A percentile compares a stretch with the other conserved stretches of the same genome.
phyloP scores from a whole-genome alignment of 2,113 vertebrate genomes.

The Corythoichthys intestinalis region DNA sequence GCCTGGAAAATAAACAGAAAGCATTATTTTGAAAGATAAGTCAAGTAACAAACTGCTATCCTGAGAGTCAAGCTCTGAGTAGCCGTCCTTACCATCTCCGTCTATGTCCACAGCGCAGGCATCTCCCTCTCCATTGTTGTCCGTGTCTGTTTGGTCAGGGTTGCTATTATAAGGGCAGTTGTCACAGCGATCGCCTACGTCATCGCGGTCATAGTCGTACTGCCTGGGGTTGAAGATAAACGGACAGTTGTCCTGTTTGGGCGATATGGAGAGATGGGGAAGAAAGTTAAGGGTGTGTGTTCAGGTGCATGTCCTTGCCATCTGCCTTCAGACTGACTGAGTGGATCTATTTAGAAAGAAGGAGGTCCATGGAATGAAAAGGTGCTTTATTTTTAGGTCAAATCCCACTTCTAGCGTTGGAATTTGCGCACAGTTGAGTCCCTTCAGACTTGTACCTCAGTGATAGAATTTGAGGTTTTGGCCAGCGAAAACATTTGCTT shows the following conservation, averaged over 20 bases:
- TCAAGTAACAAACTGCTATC: not conserved
- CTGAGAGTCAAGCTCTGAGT: not conserved
- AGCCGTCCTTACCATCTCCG: constrained; percentile 82
- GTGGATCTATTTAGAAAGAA: constrained; percentile 37
- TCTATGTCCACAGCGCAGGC: constrained; percentile 95
- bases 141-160: constrained; percentile 94
- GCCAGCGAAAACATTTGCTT: constrained; percentile 59
- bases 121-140: constrained; percentile 93
- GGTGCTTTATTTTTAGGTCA: constrained; percentile 50
- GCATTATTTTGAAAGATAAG: not conserved
- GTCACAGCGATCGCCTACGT: constrained; percentile 95
- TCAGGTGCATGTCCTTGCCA: constrained; percentile 34
- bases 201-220: constrained; percentile 96
- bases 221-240: constrained; percentile 96
- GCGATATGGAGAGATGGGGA: constrained; percentile 14
- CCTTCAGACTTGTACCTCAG: constrained; percentile 54
- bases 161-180: constrained; percentile 98
- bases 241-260: constrained; percentile 91
- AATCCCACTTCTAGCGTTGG: constrained; percentile 49
- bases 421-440: constrained; percentile 52
- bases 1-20: constrained; percentile 64
- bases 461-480: constrained; percentile 65
- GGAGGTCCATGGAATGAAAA: constrained; percentile 44
- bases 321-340: constrained; percentile 30
- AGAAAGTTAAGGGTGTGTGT: constrained; percentile 14